Conservation (phyloP, 2,113 vertebrate species). For the Eurystomus gularis region DNA sequence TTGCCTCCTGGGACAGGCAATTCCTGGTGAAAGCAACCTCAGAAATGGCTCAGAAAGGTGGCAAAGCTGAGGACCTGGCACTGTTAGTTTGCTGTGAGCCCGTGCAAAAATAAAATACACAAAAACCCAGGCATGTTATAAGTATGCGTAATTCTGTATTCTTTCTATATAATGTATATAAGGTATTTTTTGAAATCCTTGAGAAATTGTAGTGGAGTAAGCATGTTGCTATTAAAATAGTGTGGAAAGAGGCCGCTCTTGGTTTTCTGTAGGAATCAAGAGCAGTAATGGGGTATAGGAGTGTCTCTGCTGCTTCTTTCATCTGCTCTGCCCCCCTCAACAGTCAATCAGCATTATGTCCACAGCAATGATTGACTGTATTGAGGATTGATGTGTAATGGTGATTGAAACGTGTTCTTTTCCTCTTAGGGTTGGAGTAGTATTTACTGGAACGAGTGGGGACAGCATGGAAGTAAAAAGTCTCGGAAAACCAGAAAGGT, state of each 20-base stretch:
- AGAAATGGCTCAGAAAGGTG: background rate
- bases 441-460: constrained; percentile 83
- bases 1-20: background rate
- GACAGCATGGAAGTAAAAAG: constrained; percentile 91
- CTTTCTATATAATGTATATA: background rate
- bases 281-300: background rate
- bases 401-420: too few relatives aligned
- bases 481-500: constrained; percentile 91
- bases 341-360: background rate
- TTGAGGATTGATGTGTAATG: background rate
- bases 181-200: background rate
- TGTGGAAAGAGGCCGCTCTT: background rate
- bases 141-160: too few relatives aligned
- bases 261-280: background rate
- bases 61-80: background rate
- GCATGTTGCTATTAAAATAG: background rate
- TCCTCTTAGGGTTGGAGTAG: constrained; percentile 84
- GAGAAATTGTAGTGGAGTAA: background rate
- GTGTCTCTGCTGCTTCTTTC: background rate
- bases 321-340: background rate
- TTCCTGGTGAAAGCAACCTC: background rate
- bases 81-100: background rate
- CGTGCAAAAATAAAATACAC: background rate
- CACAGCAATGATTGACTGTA: too few relatives aligned
- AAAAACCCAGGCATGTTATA: background rate